Evolutionary conservation across 2,113 vertebrate species (phyloP).

Genomic region (Trematocara stigmaticum): DNA sequence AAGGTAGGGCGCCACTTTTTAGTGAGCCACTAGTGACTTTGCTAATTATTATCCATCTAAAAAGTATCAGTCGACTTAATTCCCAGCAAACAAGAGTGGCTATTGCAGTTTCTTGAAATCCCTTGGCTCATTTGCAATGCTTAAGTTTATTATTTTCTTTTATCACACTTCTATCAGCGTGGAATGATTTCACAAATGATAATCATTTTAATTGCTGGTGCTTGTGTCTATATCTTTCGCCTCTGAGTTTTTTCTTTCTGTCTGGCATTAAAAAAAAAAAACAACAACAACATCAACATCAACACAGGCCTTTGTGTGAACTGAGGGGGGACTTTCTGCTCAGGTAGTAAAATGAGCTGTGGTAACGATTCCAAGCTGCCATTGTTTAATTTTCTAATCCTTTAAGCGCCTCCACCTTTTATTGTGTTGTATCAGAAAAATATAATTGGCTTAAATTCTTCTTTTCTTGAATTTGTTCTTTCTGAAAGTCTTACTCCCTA

Average conservation of each 20-base stretch:
- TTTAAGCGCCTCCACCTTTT: not conserved
- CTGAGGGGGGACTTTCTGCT: not conserved
- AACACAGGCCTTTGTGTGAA: not conserved
- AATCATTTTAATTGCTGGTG: not conserved
- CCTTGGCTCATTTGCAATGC: not conserved
- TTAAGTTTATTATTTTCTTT: not conserved
- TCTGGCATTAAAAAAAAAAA: not conserved
- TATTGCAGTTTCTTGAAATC: not conserved
- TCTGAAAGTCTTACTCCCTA: not conserved
- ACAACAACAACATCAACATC: not conserved
- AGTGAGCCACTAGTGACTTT: not conserved
- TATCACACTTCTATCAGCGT: not conserved
- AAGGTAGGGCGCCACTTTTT: not conserved
- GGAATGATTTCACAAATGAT: not conserved
- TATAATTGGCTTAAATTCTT: not conserved
- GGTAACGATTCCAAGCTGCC: not conserved
- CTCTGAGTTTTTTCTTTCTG: not conserved
- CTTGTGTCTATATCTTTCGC: not conserved
- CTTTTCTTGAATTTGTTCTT: not conserved
- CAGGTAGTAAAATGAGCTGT: not conserved
- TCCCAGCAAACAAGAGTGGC: not conserved
- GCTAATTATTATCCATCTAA: not conserved
- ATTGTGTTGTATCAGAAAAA: not conserved
- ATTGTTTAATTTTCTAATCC: not conserved
- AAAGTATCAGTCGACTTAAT: not conserved